Evolutionary conservation across 2,113 vertebrate species (phyloP).

Genomic region (Clinocottus analis): DNA sequence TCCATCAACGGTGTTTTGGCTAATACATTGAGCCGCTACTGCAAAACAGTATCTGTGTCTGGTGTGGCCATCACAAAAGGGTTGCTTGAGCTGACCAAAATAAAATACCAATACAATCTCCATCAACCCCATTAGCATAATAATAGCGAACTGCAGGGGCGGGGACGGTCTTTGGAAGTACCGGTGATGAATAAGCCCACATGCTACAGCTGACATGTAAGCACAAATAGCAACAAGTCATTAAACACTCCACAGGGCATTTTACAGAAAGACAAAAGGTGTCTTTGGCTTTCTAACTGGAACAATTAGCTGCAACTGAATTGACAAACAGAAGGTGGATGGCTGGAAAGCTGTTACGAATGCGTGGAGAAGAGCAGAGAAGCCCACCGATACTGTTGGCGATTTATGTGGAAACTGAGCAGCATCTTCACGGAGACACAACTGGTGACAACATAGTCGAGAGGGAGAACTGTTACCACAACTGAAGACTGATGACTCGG

Average conservation of each 20-base stretch:
- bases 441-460: neutral
- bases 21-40: conserved; percentile 42
- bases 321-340: conserved; percentile 2
- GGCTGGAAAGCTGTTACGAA: conserved; percentile 1
- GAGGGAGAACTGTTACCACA: neutral
- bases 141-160: no score
- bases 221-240: no score
- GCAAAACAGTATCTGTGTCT: conserved; percentile 7
- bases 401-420: neutral
- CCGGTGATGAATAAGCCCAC: no score
- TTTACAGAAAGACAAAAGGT: no score
- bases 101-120: no score
- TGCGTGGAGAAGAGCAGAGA: neutral
- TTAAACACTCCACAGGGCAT: no score
- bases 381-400: neutral
- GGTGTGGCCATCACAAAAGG: no score
- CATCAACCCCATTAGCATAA: no score
- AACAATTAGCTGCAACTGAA: conserved; percentile 28
- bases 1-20: conserved; percentile 23
- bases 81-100: no score
- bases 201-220: no score
- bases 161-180: no score
- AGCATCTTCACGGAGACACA: neutral
- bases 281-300: conserved; percentile 42
- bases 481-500: neutral